These are phyloP conservation scores for Drosophila bocqueti DNA, from an alignment of 1,140 invertebrate genomes.

Conservation along the genomic window DNA sequence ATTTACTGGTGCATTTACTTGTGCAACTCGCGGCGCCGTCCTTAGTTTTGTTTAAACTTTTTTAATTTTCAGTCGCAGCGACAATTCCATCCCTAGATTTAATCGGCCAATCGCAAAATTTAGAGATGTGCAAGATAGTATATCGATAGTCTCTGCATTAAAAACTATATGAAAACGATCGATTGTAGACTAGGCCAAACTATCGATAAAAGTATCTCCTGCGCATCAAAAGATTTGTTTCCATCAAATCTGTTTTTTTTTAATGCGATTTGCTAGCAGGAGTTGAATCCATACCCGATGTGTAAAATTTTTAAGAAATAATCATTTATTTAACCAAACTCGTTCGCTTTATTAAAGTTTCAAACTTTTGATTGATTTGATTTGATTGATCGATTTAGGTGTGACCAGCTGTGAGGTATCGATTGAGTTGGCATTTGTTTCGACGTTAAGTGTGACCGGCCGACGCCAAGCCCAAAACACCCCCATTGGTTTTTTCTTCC, in stretches of 20 bases:
- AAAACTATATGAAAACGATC: too few species aligned
- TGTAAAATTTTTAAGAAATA: too few species aligned
- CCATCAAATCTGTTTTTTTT: too few species aligned
- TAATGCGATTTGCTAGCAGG: too few species aligned
- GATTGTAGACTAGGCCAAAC: too few species aligned
- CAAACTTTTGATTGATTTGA: neutral
- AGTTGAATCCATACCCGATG: too few species aligned
- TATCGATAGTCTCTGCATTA: too few species aligned
- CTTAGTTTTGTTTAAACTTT: constrained; percentile 20
- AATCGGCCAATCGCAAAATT: neutral
- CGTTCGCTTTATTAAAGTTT: too few species aligned
- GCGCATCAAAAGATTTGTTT: too few species aligned
- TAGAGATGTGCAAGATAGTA: neutral
- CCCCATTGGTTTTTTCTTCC: neutral
- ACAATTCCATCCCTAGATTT: constrained; percentile 1
- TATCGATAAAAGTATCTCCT: too few species aligned
- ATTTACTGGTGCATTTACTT: constrained; percentile 28
- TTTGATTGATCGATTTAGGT: neutral
- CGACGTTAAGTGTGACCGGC: neutral
- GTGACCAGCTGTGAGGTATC: neutral
- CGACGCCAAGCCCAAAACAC: neutral
- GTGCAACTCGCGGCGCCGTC: constrained; percentile 32
- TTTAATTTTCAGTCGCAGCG: constrained; percentile 4
- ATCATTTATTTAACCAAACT: too few species aligned
- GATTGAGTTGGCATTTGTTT: neutral